Base-by-base conservation (phyloP, 2,113 vertebrate species). In the Chionomys nivalis region DNA sequence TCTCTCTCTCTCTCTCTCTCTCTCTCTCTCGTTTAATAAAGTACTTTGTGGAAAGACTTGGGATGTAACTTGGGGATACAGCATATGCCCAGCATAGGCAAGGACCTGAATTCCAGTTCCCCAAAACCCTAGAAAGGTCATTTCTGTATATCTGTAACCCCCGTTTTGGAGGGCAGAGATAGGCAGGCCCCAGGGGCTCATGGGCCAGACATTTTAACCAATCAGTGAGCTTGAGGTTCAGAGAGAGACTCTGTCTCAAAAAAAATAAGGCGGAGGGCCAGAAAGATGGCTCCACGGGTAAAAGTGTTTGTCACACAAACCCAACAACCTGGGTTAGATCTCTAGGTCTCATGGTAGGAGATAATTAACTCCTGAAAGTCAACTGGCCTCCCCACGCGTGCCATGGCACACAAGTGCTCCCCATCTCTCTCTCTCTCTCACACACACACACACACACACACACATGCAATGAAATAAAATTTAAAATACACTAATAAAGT, bases 21-120 rank as follows among this genome's bases (percentile, higher is more conserved):
- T 78, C 36, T 96, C 81, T 47, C 12, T 91, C 73, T 26, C 13
- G 13, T 95, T 87, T 28, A 76, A 91, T 81, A 93, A 76, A 52
- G 1, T 26, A 31, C n/a, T 49, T 44, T 79, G 14, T 73, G 44
- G 24, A 89, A 47, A 79, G 10, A 63, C 33, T 55, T 49, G 61
- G 75, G 33, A 21, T 78, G 7, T 66, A 65, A 36, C 19, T 78
- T 4, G 21, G 24, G 49, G 23, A 24, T 10, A 91, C 5, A 91
- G 36, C 12, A 44, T 79, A 70, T 24, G n/a, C 10, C 77, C 31
- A 55, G 39, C 39, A 44, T 28, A 19, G 17, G 7, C 63, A 82
- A 58, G 39, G 17, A 72, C 14, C n/a, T 52, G 44, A 1, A 68
- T 11, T 72, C 14, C 3, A 5, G 5, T 55, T 24, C 6, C 28